Evolutionary conservation across 1,140 invertebrate species (phyloP).

Genomic region (Tachypleus tridentatus): DNA sequence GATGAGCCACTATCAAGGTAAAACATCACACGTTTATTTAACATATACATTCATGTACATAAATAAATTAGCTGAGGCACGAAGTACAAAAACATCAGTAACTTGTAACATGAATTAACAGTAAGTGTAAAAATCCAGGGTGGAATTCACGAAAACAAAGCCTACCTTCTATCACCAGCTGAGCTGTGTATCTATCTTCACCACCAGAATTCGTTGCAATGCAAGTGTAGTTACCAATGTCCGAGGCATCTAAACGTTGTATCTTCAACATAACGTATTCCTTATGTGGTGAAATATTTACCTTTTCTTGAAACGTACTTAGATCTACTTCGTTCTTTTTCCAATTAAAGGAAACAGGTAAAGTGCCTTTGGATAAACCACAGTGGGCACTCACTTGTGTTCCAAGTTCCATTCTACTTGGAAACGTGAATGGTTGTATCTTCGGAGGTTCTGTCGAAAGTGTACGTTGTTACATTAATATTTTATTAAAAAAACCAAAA

Average conservation of each 20-base stretch:
- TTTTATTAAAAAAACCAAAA: too few species aligned
- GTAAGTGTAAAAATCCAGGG: too few species aligned
- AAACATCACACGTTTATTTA: too few species aligned
- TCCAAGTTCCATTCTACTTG: background rate
- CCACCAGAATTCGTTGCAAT: constrained; percentile 25
- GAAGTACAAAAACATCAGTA: too few species aligned
- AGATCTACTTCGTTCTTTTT: background rate
- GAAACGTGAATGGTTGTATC: constrained; percentile 1
- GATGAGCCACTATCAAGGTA: too few species aligned
- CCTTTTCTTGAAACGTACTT: background rate
- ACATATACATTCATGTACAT: too few species aligned
- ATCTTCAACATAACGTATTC: background rate
- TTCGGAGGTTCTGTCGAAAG: background rate
- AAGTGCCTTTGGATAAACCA: background rate
- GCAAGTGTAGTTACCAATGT: constrained; percentile 28
- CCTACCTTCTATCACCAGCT: constrained; percentile 21
- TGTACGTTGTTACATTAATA: too few species aligned
- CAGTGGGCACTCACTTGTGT: background rate
- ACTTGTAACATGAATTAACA: too few species aligned
- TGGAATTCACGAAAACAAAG: background rate
- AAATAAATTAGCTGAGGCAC: too few species aligned
- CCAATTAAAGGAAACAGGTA: background rate
- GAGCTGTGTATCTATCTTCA: constrained; percentile 20
- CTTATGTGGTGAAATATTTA: background rate
- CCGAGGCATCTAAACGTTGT: background rate